Base-by-base conservation (phyloP, 1,140 invertebrate genomes). In the Drosophila nasuta region DNA sequence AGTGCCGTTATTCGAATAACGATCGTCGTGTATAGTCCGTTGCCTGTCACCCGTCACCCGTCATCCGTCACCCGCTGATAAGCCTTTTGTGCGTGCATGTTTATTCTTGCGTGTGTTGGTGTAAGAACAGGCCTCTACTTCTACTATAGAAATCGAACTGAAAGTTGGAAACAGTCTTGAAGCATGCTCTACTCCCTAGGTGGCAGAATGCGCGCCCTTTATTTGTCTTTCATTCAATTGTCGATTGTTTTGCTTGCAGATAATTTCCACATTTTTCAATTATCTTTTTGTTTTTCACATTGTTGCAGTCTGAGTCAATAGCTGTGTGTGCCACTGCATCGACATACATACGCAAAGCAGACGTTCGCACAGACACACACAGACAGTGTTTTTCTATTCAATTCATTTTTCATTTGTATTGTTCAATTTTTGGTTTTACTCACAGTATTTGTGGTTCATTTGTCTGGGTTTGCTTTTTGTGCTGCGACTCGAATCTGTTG, bases 201-300 rank as follows among this genome's bases (percentile, higher is more conserved):
- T 82, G 78, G 75, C 79, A 75, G 62, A 77, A 77, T 74, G 62
- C 75, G 65, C 74, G 64, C 74, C 69, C 41, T 49, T 74, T 77
- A 74, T 77, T 82, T 73, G 68, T 10, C 7, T 30, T 78, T 82
- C 79, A 82, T 87, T 87, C 82, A 87, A 87, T 87, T 66, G 43
- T 56, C 77, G 79, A 86, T 86, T 79, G 82, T 78, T 73, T 66
- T 65, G 67, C 78, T 56, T 63, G 65, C 76, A 79, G 72, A 69
- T 75, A 56, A 79, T 81, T 76, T 68, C 67, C 38, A 25, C 20
- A 20, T 20, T 30, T 68, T 59, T 75, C 35, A 38, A 38, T 38
- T 38, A 38, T 11, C 33, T 38, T 45, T 57, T 35, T 58, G 58
- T 35, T 30, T 46, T 25, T 4, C 35, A n/a, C 52, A 70, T 76